Evolutionary conservation across 2,113 vertebrate species (phyloP).

Genomic region (Alaudala cheleensis): DNA sequence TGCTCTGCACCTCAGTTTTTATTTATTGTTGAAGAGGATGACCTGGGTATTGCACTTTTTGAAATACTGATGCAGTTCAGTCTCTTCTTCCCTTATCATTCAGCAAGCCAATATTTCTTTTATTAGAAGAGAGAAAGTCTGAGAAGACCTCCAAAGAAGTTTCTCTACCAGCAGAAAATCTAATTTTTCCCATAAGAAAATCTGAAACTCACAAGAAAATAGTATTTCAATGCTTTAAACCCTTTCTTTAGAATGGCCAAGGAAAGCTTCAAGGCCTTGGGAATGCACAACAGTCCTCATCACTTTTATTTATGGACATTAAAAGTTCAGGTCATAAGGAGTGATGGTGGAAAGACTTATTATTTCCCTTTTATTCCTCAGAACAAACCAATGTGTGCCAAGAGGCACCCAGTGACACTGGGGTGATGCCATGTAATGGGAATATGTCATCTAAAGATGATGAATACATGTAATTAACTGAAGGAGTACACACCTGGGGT

Average conservation of each 20-base stretch:
- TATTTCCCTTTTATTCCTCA: conserved; percentile 17
- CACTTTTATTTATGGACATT: not conserved
- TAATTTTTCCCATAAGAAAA: not conserved
- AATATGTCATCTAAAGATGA: conserved; percentile 21
- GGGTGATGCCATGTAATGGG: not conserved
- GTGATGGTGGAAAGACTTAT: not conserved
- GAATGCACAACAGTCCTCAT: not conserved
- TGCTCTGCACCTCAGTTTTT: not conserved
- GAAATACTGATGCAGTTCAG: not conserved
- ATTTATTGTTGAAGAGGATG: not conserved
- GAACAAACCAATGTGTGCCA: not conserved
- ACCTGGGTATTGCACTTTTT: not conserved
- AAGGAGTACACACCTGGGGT: not conserved
- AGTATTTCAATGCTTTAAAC: not conserved
- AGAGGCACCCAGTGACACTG: not conserved
- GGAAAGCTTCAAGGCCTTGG: not conserved
- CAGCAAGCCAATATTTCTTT: not conserved
- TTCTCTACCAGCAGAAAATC: not conserved
- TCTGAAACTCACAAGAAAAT: not conserved
- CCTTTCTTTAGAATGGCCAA: not conserved
- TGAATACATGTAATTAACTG: conserved; percentile 43
- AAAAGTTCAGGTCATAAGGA: not conserved
- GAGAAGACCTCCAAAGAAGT: not conserved
- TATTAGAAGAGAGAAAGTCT: not conserved
- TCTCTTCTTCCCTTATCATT: not conserved